Conservation (phyloP, 2,797 vertebrate genomes). For the Apogon hyalosoma region DNA sequence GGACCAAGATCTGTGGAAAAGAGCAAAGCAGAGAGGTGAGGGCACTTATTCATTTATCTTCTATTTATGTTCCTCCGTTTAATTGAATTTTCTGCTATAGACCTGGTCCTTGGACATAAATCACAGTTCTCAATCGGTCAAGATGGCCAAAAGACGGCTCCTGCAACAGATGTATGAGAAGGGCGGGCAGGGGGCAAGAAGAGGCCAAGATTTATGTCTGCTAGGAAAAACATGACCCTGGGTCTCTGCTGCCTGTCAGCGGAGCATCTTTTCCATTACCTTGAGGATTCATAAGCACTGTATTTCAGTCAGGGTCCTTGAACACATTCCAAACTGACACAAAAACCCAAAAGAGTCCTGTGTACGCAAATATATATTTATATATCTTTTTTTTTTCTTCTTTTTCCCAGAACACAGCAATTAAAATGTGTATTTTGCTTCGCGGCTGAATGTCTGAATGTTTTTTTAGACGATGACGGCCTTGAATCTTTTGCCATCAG, state of each 20-base stretch:
- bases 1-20: constrained; percentile 45
- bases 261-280: constrained; percentile 78
- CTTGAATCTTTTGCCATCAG: background rate
- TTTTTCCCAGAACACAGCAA: constrained; percentile 12
- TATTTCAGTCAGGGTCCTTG: constrained; percentile 76
- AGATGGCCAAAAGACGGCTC: constrained; percentile 67
- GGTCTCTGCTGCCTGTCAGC: constrained; percentile 68
- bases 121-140: constrained; percentile 75
- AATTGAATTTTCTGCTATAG: constrained; percentile 79
- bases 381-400: background rate
- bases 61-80: constrained; percentile 76
- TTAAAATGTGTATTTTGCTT: constrained; percentile 20
- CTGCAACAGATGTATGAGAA: constrained; percentile 64
- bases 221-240: constrained; percentile 74
- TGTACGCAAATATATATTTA: background rate
- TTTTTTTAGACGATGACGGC: background rate
- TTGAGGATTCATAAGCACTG: constrained; percentile 67
- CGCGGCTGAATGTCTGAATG: background rate
- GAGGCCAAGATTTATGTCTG: constrained; percentile 76
- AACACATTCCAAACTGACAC: constrained; percentile 49
- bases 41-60: constrained; percentile 68
- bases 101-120: constrained; percentile 63
- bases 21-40: constrained; percentile 37
- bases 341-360: constrained; percentile 44
- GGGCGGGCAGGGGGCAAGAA: constrained; percentile 63